phyloP scores from a whole-genome alignment of 2,113 vertebrate genomes.

The Clarias batrachus region DNA sequence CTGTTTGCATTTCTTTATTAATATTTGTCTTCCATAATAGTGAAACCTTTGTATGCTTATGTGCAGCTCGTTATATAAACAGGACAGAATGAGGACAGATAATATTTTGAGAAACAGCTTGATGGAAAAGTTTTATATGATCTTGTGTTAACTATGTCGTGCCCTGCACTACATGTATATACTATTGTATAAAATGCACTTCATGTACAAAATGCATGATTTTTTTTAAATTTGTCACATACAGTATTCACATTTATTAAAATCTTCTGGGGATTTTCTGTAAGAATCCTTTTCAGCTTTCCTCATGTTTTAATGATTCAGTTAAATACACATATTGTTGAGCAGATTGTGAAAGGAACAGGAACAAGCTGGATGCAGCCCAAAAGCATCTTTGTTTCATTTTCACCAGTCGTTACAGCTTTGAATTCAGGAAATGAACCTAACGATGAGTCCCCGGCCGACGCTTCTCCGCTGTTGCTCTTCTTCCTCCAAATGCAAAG shows the following conservation, averaged over 20 bases:
- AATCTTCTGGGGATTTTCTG: not conserved
- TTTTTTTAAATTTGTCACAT: not conserved
- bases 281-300: not conserved
- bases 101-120: not conserved
- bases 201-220: not conserved
- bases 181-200: too few species aligned
- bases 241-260: not conserved
- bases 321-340: not conserved
- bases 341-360: not conserved
- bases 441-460: not conserved
- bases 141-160: not conserved
- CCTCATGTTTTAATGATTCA: not conserved
- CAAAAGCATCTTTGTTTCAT: not conserved
- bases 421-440: not conserved
- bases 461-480: not conserved
- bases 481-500: not conserved
- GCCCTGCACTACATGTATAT: not conserved
- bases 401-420: not conserved
- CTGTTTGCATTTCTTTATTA: not conserved
- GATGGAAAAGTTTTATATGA: not conserved
- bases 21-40: not conserved
- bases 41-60: too few species aligned
- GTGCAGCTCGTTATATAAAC: not conserved
- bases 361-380: not conserved
- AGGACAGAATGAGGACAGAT: constrained; percentile 3